Evolutionary conservation across 2,797 vertebrate species (phyloP).

Genomic region (Hypotaenidia okinawae): DNA sequence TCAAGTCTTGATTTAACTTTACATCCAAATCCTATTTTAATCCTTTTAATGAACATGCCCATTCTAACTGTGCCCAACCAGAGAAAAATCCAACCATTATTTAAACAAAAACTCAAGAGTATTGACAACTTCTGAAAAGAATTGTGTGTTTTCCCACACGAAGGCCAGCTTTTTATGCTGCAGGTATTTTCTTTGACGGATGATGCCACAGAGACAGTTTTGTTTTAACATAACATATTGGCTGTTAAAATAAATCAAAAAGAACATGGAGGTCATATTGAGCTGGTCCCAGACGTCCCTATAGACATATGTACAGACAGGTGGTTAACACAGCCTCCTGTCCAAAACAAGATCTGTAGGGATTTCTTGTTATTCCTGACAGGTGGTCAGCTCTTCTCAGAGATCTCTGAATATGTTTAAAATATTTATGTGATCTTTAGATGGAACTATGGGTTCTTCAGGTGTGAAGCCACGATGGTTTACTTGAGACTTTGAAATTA

Average conservation of each 20-base stretch:
- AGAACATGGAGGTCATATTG: constrained; percentile 38
- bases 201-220: constrained; percentile 43
- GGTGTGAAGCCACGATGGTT: background rate
- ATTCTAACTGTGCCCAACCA: background rate
- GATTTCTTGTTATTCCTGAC: constrained; percentile 47
- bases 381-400: constrained; percentile 38
- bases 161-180: constrained; percentile 1
- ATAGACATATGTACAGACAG: constrained; percentile 52
- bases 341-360: constrained; percentile 47
- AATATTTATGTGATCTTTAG: background rate
- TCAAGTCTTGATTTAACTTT: background rate
- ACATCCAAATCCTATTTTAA: background rate
- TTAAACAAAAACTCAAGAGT: background rate
- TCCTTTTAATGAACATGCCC: background rate
- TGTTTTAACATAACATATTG: constrained; percentile 35
- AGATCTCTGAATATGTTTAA: background rate
- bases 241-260: constrained; percentile 67
- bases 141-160: background rate
- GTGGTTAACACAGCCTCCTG: constrained; percentile 28
- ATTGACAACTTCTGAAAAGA: background rate
- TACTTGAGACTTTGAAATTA: background rate
- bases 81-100: background rate
- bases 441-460: background rate
- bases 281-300: constrained; percentile 36
- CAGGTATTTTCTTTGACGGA: constrained; percentile 3